Evolutionary conservation across 2,113 vertebrate species (phyloP).

Genomic region (Otolemur garnettii): DNA sequence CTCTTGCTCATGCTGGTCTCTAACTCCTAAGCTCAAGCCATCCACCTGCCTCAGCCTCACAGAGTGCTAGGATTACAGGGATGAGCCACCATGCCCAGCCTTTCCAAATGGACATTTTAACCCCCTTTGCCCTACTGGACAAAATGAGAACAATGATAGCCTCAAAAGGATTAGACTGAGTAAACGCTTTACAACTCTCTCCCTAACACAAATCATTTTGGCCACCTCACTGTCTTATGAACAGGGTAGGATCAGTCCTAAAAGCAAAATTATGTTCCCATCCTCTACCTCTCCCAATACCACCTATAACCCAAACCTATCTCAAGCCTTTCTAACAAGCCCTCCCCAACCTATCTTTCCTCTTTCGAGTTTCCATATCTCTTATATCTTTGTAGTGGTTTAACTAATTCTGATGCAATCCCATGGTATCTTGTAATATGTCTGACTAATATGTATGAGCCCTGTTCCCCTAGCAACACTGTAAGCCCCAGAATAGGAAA

Average conservation of each 20-base stretch:
- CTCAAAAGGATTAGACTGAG: background rate
- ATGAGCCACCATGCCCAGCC: no score
- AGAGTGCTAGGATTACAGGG: no score
- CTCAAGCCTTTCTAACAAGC: background rate
- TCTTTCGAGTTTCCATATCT: background rate
- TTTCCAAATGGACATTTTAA: background rate
- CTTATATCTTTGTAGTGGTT: background rate
- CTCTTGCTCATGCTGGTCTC: no score
- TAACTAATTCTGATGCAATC: slow-evolving; percentile 56
- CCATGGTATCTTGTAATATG: slow-evolving; percentile 52
- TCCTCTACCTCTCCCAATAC: background rate
- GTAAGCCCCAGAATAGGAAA: slow-evolving; percentile 60
- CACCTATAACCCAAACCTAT: background rate
- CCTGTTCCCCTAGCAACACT: slow-evolving; percentile 78
- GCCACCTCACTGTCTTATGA: background rate
- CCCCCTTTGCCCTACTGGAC: background rate
- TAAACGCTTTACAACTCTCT: background rate
- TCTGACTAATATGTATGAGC: slow-evolving; percentile 55
- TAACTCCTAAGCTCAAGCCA: no score
- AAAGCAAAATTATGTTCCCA: background rate
- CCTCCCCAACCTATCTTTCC: background rate
- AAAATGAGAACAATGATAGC: background rate
- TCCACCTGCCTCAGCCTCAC: no score
- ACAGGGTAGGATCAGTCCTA: background rate
- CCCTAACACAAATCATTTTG: background rate